These are phyloP conservation scores for Drosophila santomea DNA, from an alignment of 1,140 invertebrate genomes.

Conservation along the genomic window DNA sequence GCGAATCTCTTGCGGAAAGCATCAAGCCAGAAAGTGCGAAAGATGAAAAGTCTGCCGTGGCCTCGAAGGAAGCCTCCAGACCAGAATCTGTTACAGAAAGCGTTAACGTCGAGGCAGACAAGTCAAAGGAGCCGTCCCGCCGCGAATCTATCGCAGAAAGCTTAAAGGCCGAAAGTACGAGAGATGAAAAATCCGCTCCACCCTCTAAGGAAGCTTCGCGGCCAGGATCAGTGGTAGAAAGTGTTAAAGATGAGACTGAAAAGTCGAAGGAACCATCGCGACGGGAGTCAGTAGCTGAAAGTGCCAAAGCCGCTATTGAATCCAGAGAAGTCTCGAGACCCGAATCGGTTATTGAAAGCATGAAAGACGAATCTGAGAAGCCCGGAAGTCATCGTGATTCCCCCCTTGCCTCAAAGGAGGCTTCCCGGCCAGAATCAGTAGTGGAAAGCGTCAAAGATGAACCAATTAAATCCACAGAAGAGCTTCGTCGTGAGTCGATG, in stretches of 20 bases:
- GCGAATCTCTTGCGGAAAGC: conserved; percentile 18
- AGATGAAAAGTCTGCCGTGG: background rate
- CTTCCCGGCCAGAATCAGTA: background rate
- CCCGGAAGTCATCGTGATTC: conserved; percentile 5
- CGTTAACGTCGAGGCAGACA: conserved; percentile 10
- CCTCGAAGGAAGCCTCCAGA: conserved; percentile 47
- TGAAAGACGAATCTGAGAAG: conserved; percentile 34
- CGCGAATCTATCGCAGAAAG: conserved; percentile 10
- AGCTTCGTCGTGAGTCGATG: background rate
- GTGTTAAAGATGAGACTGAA: conserved; percentile 15
- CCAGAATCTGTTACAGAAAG: conserved; percentile 35
- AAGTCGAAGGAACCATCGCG: conserved; percentile 7
- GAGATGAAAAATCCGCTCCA: conserved; percentile 13
- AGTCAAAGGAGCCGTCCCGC: background rate
- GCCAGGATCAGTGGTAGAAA: conserved; percentile 41
- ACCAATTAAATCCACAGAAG: background rate
- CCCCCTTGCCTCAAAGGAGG: background rate
- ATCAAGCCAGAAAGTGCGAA: too few species aligned
- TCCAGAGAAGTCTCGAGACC: conserved; percentile 26
- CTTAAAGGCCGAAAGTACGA: conserved; percentile 6
- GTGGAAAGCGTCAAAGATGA: background rate
- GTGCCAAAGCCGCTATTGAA: background rate
- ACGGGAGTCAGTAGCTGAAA: background rate
- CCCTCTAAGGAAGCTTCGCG: conserved; percentile 37
- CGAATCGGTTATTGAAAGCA: conserved; percentile 2